These are phyloP conservation scores for Calycopis cecrops DNA, from an alignment of 1,140 invertebrate species.

Conservation along the genomic window DNA sequence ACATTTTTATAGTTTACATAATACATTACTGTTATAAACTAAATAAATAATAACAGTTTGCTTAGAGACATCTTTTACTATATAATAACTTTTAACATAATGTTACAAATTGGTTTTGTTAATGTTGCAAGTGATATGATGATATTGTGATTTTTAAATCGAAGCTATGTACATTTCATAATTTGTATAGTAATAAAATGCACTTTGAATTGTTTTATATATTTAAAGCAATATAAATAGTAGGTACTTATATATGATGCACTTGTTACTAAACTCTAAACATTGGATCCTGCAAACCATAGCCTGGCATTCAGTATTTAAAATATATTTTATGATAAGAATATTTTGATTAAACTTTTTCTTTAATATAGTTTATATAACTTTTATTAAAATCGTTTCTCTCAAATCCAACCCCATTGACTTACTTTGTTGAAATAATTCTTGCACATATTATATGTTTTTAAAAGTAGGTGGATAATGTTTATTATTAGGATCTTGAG, in stretches of 20 bases:
- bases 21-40: slow-evolving; percentile 62
- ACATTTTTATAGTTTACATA: slow-evolving; percentile 67
- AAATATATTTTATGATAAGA: background rate
- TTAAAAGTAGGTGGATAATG: too few species aligned
- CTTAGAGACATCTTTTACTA: slow-evolving; percentile 46
- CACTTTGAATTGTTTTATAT: slow-evolving; percentile 5
- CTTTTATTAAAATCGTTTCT: background rate
- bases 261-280: background rate
- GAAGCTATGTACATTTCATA: slow-evolving; percentile 55
- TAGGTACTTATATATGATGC: background rate
- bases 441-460: too few species aligned
- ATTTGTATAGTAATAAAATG: slow-evolving; percentile 29
- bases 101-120: slow-evolving; percentile 50
- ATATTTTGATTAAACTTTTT: slow-evolving; percentile 4
- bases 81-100: slow-evolving; percentile 51
- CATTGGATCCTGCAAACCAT: slow-evolving; percentile 5
- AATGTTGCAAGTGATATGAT: slow-evolving; percentile 64
- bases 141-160: slow-evolving; percentile 46
- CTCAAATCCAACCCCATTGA: background rate
- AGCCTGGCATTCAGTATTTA: slow-evolving; percentile 1
- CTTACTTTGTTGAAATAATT: background rate
- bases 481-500: too few species aligned
- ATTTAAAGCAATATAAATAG: slow-evolving; percentile 8
- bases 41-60: slow-evolving; percentile 52
- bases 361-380: background rate